Percentiles rank a stretch among this genome's conserved stretches.
These are phyloP conservation scores for Magallana angulata DNA, from an alignment of 1,140 invertebrate species.

Conservation along the genomic window DNA sequence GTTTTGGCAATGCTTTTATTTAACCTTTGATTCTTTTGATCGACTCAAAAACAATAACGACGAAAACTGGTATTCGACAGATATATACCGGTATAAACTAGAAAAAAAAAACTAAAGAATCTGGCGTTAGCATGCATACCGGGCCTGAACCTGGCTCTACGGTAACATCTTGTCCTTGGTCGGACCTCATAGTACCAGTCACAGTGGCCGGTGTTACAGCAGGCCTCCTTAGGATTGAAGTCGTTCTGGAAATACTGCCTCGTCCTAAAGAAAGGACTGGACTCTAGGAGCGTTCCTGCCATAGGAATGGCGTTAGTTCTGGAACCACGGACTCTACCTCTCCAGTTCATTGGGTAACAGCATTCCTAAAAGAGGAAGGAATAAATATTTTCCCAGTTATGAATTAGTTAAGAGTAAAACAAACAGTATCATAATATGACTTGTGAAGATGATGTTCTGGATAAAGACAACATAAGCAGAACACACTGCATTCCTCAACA, in stretches of 20 bases:
- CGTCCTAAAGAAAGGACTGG: background rate
- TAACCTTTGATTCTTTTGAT: too few relatives aligned
- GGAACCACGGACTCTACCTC: background rate
- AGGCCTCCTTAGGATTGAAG: background rate
- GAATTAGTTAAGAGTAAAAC: too few relatives aligned
- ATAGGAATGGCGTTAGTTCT: background rate
- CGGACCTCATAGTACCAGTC: conserved; percentile 44
- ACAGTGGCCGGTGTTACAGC: conserved; percentile 37
- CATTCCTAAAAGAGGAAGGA: conserved; percentile 4
- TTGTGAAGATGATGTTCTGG: too few relatives aligned
- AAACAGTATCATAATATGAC: too few relatives aligned
- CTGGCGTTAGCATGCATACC: conserved; percentile 11
- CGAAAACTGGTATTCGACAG: too few relatives aligned
- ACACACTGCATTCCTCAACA: too few relatives aligned
- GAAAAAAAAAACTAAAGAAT: too few relatives aligned
- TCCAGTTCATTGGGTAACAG: background rate
- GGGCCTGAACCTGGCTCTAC: background rate
- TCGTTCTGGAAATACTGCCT: background rate
- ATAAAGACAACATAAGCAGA: too few relatives aligned
- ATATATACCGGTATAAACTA: too few relatives aligned
- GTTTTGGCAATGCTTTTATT: too few relatives aligned
- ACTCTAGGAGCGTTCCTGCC: background rate
- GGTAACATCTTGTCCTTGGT: conserved; percentile 44
- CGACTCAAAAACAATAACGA: too few relatives aligned
- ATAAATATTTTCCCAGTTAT: too few relatives aligned